Conservation (phyloP, 2,797 vertebrate species). For the Tolypeutes matacus region DNA sequence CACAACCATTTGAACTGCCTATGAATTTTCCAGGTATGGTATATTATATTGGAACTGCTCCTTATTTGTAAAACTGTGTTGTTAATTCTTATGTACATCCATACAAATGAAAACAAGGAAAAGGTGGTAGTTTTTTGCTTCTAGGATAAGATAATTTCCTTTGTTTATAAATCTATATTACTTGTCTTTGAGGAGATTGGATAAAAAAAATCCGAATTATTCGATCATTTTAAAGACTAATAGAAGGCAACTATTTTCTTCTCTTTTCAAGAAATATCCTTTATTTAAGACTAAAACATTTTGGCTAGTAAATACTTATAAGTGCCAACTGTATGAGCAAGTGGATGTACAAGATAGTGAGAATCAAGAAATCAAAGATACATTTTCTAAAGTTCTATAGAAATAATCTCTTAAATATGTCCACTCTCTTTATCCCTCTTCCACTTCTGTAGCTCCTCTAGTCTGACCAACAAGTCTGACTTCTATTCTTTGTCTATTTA, state of each 20-base stretch:
- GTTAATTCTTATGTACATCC: neutral
- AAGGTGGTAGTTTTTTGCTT: neutral
- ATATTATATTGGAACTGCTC: slow-evolving; percentile 45
- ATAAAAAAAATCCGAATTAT: neutral
- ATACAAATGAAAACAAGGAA: slow-evolving; percentile 21
- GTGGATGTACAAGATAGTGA: neutral
- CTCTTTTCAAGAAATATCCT: neutral
- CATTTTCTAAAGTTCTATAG: neutral
- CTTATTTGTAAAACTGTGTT: neutral
- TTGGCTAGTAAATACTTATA: slow-evolving; percentile 14
- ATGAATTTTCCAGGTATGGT: slow-evolving; percentile 91
- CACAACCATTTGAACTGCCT: slow-evolving; percentile 88
- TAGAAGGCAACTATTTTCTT: neutral
- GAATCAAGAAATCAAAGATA: neutral
- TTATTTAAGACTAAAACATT: slow-evolving; percentile 31
- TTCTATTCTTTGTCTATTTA: neutral
- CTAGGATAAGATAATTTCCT: neutral
- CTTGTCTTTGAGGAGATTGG: neutral
- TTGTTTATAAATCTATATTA: neutral
- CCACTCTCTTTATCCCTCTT: neutral
- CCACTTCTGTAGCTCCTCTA: neutral
- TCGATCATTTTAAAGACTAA: slow-evolving; percentile 14
- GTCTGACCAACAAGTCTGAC: neutral
- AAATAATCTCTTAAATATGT: neutral
- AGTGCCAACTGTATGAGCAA: neutral